Percentiles rank a stretch among this genome's conserved stretches.
phyloP scores from a whole-genome alignment of 2,113 vertebrate genomes.

The Gobiocypris rarus region DNA sequence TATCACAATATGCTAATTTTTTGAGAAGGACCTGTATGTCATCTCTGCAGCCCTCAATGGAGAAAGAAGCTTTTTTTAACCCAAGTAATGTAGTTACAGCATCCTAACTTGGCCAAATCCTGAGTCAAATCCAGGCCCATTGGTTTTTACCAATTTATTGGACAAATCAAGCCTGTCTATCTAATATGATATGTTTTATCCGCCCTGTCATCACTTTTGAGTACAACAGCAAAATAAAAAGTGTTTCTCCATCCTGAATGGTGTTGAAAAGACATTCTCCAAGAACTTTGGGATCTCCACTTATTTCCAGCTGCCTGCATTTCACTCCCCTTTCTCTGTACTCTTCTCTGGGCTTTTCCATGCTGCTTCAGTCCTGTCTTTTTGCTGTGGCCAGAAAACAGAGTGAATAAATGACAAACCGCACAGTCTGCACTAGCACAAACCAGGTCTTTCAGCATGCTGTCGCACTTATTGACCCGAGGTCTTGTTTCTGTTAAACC shows the following conservation, averaged over 20 bases:
- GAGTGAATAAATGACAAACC: constrained; percentile 39
- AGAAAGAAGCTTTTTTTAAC: not conserved
- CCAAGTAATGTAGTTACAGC: not conserved
- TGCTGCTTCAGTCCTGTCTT: constrained; percentile 28
- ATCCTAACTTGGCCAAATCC: not conserved
- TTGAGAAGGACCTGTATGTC: too few species aligned
- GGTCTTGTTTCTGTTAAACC: constrained; percentile 4
- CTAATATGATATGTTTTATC: too few species aligned
- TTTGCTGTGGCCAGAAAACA: not conserved
- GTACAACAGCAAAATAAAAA: constrained; percentile 2
- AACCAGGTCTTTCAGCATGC: constrained; percentile 46
- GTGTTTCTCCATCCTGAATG: constrained; percentile 28
- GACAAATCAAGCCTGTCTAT: not conserved
- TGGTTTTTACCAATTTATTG: not conserved
- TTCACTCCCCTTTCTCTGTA: not conserved
- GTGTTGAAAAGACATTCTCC: constrained; percentile 44
- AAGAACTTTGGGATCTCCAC: constrained; percentile 15
- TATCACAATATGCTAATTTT: too few species aligned
- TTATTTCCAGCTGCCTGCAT: constrained; percentile 37
- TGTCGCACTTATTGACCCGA: constrained; percentile 40
- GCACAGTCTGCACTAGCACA: constrained; percentile 35
- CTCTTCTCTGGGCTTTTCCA: constrained; percentile 52
- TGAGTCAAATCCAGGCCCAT: not conserved
- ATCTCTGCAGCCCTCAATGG: not conserved
- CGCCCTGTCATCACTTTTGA: not conserved